phyloP scores from a whole-genome alignment of 1,140 invertebrate species.

The Grapholita molesta region DNA sequence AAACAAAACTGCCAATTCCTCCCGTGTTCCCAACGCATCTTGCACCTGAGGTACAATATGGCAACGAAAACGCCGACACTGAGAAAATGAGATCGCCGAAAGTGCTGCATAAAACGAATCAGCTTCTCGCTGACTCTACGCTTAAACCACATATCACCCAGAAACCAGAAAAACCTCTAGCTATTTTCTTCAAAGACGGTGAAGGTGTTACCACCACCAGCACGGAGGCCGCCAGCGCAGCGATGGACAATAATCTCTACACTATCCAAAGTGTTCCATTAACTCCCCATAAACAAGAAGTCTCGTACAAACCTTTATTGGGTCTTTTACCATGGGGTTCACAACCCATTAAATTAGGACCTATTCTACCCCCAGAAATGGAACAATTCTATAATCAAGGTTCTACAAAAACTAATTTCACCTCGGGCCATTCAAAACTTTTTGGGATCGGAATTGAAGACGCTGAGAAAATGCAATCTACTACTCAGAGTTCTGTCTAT shows the following conservation, averaged over 20 bases:
- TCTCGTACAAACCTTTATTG: conserved; percentile 14
- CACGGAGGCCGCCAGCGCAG: not conserved
- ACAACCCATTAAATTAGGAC: not conserved
- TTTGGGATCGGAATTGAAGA: conserved; percentile 81
- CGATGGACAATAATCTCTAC: not conserved
- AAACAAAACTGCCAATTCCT: conserved; percentile 51
- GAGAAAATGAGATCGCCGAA: conserved; percentile 56
- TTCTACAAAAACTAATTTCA: conserved; percentile 58
- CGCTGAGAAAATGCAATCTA: conserved; percentile 73
- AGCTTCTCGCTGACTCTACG: conserved; percentile 48
- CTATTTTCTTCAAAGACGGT: conserved; percentile 58
- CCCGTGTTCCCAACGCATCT: conserved; percentile 72
- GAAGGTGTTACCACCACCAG: conserved; percentile 36
- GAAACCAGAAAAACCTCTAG: conserved; percentile 66
- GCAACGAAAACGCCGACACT: conserved; percentile 64
- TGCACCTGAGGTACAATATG: conserved; percentile 73
- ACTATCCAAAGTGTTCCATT: conserved; percentile 36
- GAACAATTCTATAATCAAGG: conserved; percentile 43
- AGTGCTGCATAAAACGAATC: conserved; percentile 41
- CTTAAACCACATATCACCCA: conserved; percentile 69
- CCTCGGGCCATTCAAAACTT: conserved; percentile 80
- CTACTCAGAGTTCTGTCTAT: conserved; percentile 73
- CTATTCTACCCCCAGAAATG: conserved; percentile 38
- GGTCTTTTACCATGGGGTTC: not conserved
- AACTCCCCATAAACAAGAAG: conserved; percentile 34